These are phyloP conservation scores for Falco novaeseelandiae DNA, from an alignment of 2,797 vertebrate genomes.

Conservation along the genomic window DNA sequence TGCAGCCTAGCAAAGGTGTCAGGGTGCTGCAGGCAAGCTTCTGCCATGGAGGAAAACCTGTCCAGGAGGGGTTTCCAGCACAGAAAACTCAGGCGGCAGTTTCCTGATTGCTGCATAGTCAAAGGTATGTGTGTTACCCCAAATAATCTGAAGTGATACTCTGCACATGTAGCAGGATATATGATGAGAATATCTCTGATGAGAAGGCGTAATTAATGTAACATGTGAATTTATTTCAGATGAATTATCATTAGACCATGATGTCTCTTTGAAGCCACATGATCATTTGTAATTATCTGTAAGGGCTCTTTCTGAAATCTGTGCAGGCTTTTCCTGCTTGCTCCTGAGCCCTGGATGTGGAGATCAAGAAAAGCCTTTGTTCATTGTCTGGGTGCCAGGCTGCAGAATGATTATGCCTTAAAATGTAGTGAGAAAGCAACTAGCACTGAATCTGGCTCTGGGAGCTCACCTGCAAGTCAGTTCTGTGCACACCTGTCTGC, in stretches of 20 bases:
- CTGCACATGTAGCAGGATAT: neutral
- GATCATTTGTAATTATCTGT: neutral
- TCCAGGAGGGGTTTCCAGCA: neutral
- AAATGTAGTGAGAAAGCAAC: too few species aligned
- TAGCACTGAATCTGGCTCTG: too few species aligned
- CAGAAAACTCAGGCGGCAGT: neutral
- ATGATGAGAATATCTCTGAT: neutral
- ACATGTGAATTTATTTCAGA: neutral
- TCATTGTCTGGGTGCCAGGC: too few species aligned
- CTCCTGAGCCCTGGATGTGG: too few species aligned
- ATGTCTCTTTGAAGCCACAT: neutral
- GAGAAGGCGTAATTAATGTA: neutral
- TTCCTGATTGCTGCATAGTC: neutral
- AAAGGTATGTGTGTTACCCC: neutral
- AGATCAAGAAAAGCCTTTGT: too few species aligned
- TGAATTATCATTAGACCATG: neutral
- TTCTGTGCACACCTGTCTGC: too few species aligned
- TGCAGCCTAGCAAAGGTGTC: neutral
- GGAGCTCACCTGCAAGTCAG: too few species aligned
- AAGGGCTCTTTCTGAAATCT: too few species aligned
- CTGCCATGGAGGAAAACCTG: neutral
- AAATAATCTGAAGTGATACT: neutral
- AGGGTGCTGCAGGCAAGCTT: neutral
- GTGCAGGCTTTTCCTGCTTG: too few species aligned
- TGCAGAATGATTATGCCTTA: too few species aligned